Percentiles rank a stretch among this genome's conserved stretches.
phyloP scores from a whole-genome alignment of 1,140 invertebrate genomes.

The Diachasma alloeum region DNA sequence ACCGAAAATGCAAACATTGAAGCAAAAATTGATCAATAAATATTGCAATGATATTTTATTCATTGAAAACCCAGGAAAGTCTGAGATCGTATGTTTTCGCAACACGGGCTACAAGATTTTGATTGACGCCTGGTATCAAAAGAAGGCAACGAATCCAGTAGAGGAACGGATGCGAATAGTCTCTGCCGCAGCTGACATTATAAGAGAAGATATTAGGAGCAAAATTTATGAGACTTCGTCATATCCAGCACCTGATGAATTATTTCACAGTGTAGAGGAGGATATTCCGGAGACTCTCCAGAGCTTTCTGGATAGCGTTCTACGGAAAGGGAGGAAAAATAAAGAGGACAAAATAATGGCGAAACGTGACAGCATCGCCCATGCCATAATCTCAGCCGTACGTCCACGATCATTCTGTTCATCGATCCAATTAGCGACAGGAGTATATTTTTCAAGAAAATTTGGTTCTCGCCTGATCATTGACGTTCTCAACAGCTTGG shows the following conservation, averaged over 20 bases:
- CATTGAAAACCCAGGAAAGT: background rate
- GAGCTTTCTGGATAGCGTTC: background rate
- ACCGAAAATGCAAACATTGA: background rate
- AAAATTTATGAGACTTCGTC: constrained; percentile 26
- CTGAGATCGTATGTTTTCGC: constrained; percentile 1
- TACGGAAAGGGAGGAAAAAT: background rate
- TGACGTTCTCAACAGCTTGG: constrained; percentile 51
- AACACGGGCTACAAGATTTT: background rate
- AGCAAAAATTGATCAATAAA: constrained; percentile 14
- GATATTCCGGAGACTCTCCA: constrained; percentile 23
- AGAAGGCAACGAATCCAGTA: constrained; percentile 12
- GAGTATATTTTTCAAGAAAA: constrained; percentile 47
- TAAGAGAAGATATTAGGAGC: constrained; percentile 41
- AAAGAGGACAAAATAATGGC: no score
- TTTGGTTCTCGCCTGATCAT: constrained; percentile 48
- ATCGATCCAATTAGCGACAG: constrained; percentile 21
- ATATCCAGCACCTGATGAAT: constrained; percentile 23
- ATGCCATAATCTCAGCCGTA: constrained; percentile 46
- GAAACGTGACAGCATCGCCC: constrained; percentile 48
- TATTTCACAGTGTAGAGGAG: background rate
- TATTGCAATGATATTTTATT: constrained; percentile 18
- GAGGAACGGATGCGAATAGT: constrained; percentile 34
- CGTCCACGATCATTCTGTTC: constrained; percentile 51
- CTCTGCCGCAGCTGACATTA: constrained; percentile 38
- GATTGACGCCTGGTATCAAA: constrained; percentile 15